Percentiles rank a stretch among this genome's conserved stretches.
These are phyloP conservation scores for Psilanteris sp. DNA, from an alignment of 1,140 invertebrate species.

Conservation along the genomic window DNA sequence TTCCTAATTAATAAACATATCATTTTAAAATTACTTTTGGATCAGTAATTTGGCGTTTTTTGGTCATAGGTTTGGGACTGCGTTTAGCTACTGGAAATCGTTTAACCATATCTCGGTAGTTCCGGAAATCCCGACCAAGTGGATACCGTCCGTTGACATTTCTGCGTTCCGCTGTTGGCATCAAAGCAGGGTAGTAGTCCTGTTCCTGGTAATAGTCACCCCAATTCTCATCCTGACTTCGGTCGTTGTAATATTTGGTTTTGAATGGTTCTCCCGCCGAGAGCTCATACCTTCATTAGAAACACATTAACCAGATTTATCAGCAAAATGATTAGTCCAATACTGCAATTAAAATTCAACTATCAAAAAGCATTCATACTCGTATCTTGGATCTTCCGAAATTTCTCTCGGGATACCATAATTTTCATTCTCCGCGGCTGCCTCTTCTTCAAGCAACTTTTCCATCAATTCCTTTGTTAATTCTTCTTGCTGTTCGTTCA, in stretches of 20 bases:
- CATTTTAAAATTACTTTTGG: conserved; percentile 70
- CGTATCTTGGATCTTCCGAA: conserved; percentile 4
- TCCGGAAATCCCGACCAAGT: conserved; percentile 64
- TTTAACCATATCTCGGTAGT: conserved; percentile 66
- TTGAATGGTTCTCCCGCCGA: conserved; percentile 44
- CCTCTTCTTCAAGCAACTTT: too few species aligned
- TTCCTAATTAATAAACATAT: too few species aligned
- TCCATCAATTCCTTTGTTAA: conserved; percentile 4
- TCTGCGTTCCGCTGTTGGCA: conserved; percentile 63
- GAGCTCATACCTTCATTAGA: conserved; percentile 23
- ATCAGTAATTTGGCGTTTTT: conserved; percentile 68
- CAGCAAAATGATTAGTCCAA: too few species aligned
- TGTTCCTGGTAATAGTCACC: conserved; percentile 58
- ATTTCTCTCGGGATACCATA: conserved; percentile 15
- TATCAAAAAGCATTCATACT: too few species aligned
- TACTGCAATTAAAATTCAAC: too few species aligned
- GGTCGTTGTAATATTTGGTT: conserved; percentile 9
- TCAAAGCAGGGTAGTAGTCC: conserved; percentile 59
- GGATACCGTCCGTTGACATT: conserved; percentile 73
- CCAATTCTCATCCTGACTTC: conserved; percentile 41
- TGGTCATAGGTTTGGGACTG: conserved; percentile 67
- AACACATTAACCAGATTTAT: too few species aligned
- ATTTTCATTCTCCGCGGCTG: conserved; percentile 11
- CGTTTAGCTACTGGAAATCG: conserved; percentile 73
- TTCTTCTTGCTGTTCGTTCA: conserved; percentile 2